These are phyloP conservation scores for Promerops cafer DNA, from an alignment of 2,113 vertebrate genomes.

Conservation along the genomic window DNA sequence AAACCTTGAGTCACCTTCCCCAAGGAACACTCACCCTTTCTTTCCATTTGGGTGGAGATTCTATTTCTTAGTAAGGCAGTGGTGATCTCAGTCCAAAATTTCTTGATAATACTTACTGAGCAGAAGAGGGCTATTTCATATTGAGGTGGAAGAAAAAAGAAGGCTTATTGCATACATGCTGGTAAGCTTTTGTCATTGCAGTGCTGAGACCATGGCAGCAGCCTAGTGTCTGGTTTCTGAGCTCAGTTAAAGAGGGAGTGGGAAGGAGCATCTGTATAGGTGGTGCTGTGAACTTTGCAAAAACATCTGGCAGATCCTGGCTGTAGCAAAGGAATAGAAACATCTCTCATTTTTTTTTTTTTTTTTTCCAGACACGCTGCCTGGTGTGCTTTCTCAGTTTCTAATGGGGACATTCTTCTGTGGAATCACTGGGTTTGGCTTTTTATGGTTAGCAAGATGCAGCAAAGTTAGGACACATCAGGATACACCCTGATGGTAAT, in stretches of 20 bases:
- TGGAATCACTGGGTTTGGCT: neutral
- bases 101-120: neutral
- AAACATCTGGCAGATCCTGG: neutral
- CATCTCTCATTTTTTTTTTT: neutral
- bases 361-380: neutral
- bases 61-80: neutral
- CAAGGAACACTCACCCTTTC: conserved; percentile 15
- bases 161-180: neutral
- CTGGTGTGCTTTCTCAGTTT: neutral
- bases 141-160: neutral
- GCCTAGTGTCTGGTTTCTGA: neutral
- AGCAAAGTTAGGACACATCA: neutral
- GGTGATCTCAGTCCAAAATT: neutral
- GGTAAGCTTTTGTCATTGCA: neutral
- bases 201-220: neutral
- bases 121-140: neutral
- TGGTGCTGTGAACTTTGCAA: neutral
- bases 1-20: conserved; percentile 47
- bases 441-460: neutral
- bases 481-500: neutral
- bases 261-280: neutral
- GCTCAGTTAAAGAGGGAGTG: neutral
- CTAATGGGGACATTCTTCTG: neutral
- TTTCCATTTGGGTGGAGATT: conserved; percentile 50
- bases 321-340: neutral